Evolutionary conservation across 2,888 invertebrate genomes (phyloP), one percentile per base, ranked within the genome.

Genomic region (Punctoribates punctum): DNA sequence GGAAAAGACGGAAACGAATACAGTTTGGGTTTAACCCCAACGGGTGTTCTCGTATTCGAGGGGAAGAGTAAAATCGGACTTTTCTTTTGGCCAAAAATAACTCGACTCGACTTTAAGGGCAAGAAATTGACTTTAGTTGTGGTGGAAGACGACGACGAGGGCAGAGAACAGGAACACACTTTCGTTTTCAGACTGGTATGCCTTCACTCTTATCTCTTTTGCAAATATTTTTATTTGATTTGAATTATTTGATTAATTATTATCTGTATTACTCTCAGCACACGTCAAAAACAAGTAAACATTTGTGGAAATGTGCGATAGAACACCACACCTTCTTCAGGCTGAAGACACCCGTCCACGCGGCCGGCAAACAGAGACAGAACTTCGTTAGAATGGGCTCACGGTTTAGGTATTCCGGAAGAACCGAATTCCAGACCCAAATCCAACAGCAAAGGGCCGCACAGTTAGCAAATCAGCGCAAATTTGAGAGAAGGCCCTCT

Each of bases 311-410:
- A 85, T 99, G 99, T 87, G 98, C 98, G 34, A 94, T 99, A 0
- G 99, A 99, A 85, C 96, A 99, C 86, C 99, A 99, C 86, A 94
- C 97, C 0, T 99, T 99, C 87, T 99, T 98, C 88, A 89, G 99
- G 79, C 87, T 99, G 75, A 89, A 93, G 80, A 57, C 79, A 11
- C 78, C 80, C 15, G 80, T 80, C 1, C 73, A 75, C 48, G 27
- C 29, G 25, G 93, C 94, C 0, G 91, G 92, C 0, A 94, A 94
- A 84, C 92, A 92, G 0, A 88, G 94, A 27, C 96, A 96, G 84
- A 96, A 94, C 86, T 97, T 99, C 87, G 96, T 99, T 86, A 88
- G 99, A 79, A 96, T 99, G 94, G 98, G 98, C 75, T 98, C 98
- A 17, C 88, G 98, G 76, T 99, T 99, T 85, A 90, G 95, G 83